Evolutionary conservation across 2,113 vertebrate genomes (phyloP).

Genomic region (Phylloscopus trochiloides): DNA sequence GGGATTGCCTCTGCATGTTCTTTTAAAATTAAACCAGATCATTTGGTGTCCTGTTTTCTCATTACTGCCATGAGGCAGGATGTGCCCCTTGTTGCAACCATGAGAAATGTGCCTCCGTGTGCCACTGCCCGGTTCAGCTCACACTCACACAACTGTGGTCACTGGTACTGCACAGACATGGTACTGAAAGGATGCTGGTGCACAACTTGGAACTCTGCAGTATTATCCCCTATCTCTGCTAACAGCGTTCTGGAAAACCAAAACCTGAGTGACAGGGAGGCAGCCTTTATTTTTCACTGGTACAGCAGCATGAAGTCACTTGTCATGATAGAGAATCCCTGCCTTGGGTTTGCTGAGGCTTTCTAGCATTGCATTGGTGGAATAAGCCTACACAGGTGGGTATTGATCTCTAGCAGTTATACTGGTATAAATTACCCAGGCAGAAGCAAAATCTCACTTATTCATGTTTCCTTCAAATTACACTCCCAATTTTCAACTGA

Average conservation of each 20-base stretch:
- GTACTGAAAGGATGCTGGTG: not conserved
- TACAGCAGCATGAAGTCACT: not conserved
- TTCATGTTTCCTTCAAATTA: not conserved
- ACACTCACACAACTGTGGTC: not conserved
- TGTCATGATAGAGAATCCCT: not conserved
- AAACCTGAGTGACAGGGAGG: not conserved
- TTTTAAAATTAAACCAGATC: not conserved
- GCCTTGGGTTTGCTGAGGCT: not conserved
- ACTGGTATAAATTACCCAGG: not conserved
- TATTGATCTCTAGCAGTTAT: not conserved
- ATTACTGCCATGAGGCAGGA: not conserved
- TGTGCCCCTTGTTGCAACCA: not conserved
- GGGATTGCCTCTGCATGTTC: fast-evolving
- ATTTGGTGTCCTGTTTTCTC: not conserved
- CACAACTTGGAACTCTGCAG: not conserved
- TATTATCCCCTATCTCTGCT: not conserved
- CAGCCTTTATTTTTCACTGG: not conserved
- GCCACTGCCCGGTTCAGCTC: not conserved
- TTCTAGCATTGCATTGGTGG: not conserved
- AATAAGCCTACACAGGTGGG: not conserved
- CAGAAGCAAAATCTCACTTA: not conserved
- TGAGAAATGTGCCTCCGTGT: not conserved
- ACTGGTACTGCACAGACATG: fast-evolving
- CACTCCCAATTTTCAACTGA: not conserved
- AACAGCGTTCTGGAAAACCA: not conserved